Conservation (phyloP, 1,140 invertebrate species). For the Heliconius hermathena region DNA sequence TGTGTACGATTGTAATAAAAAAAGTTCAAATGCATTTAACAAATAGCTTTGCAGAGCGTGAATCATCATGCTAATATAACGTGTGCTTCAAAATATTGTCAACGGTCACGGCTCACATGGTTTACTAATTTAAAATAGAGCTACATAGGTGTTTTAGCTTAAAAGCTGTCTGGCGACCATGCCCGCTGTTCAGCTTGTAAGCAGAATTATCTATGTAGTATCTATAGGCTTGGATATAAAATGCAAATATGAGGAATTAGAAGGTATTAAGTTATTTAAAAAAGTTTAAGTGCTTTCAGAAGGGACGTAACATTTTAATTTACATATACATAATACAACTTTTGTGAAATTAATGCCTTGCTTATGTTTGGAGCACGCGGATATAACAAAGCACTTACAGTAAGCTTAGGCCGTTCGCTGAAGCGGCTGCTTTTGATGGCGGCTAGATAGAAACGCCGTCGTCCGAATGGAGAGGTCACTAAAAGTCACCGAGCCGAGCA, state of each 20-base stretch:
- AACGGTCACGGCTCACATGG: slow-evolving; percentile 66
- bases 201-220: slow-evolving; percentile 54
- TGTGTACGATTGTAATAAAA: slow-evolving; percentile 9
- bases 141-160: slow-evolving; percentile 62
- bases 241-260: slow-evolving; percentile 56
- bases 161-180: slow-evolving; percentile 67
- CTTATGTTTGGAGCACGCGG: slow-evolving; percentile 77
- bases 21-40: slow-evolving; percentile 58
- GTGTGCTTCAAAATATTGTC: slow-evolving; percentile 59
- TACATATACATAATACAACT: slow-evolving; percentile 49
- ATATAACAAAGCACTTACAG: slow-evolving; percentile 81
- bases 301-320: slow-evolving; percentile 71
- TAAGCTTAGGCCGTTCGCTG: slow-evolving; percentile 76
- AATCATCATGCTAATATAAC: slow-evolving; percentile 70
- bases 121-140: slow-evolving; percentile 72
- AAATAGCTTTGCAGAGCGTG: slow-evolving; percentile 75
- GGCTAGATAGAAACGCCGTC: slow-evolving; percentile 68
- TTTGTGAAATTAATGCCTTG: slow-evolving; percentile 78
- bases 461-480: slow-evolving; percentile 68
- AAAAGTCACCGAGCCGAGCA: slow-evolving; percentile 71
- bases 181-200: slow-evolving; percentile 62
- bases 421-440: slow-evolving; percentile 73
- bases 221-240: slow-evolving; percentile 50
- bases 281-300: slow-evolving; percentile 65
- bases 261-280: slow-evolving; percentile 52